Base-by-base conservation (phyloP, 2,113 vertebrate species). In the Bufo gargarizans region DNA sequence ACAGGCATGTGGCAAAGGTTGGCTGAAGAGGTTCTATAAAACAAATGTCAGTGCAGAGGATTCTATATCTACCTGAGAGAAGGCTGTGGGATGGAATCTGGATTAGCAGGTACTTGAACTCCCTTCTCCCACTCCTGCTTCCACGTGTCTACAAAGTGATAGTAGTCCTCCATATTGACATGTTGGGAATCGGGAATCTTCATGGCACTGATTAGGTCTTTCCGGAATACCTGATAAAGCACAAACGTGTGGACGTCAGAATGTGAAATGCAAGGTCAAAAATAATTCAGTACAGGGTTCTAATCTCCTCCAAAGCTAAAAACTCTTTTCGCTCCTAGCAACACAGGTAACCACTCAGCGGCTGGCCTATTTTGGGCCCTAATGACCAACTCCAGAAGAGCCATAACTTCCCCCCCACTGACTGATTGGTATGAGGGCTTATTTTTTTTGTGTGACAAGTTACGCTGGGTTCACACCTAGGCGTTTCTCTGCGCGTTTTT, bases 141-240 rank as follows among this genome's bases (percentile, higher is more conserved):
- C 98, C 98, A 99, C 0, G 97, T 96, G 93, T 99, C 98, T 0
- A 95, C 94, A 92, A 99, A 96, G 90, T 98, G 91, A 90, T 98
- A 99, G 94, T 97, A 99, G 89, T 97, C 98, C 81, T 99, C 98
- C 53, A 96, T 93, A 84, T 96, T 94, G 90, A 99, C 91, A 71
- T 99, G 97, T 90, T 99, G 96, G 81, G 98, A 98, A 93, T 99
- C 98, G 0, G 98, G 97, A 86, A 99, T 92, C 95, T 99, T 99
- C 98, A 99, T 99, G 91, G 97, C 98, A 93, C 98, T 99, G 92
- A 99, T 99, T 94, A 99, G 95, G 95, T 99, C 98, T 95, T 99
- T 99, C 91, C 98, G 95, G 94, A 99, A 99, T 92, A 99, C 97
- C 98, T 99, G 55, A 90, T 88, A 89, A 78, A 22, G 3, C 89